A percentile compares a stretch with the other conserved stretches of the same genome.
phyloP scores from a whole-genome alignment of 2,113 vertebrate genomes.

The Triplophysa siluroides region DNA sequence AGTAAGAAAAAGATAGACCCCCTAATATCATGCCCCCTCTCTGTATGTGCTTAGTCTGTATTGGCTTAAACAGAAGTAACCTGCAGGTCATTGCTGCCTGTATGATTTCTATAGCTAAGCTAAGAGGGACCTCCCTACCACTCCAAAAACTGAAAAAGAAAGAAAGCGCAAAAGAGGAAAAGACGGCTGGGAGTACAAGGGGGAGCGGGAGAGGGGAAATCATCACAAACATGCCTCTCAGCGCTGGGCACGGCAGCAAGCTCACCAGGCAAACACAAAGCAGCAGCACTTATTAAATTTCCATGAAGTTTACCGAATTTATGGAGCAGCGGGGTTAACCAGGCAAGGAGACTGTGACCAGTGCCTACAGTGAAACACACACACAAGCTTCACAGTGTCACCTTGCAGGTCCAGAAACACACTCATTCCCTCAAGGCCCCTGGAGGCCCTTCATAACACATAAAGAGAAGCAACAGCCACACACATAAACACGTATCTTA shows the following conservation, averaged over 20 bases:
- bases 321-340: conserved; percentile 50
- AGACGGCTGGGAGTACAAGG: conserved; percentile 11
- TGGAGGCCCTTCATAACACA: conserved; percentile 29
- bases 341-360: conserved; percentile 67
- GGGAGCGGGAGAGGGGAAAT: conserved; percentile 65
- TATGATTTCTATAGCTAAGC: conserved; percentile 65
- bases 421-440: conserved; percentile 16
- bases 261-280: conserved; percentile 76
- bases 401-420: conserved; percentile 4
- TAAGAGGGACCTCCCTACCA: conserved; percentile 69
- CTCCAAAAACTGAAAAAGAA: conserved; percentile 57
- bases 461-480: conserved; percentile 16
- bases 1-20: conserved; percentile 73
- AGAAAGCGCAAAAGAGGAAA: conserved; percentile 12
- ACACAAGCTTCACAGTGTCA: conserved; percentile 43
- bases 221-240: conserved; percentile 72
- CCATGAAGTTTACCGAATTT: conserved; percentile 81
- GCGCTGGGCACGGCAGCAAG: conserved; percentile 61
- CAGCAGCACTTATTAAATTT: conserved; percentile 78
- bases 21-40: conserved; percentile 75
- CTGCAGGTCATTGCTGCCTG: conserved; percentile 67
- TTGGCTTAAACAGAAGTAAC: conserved; percentile 72
- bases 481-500: conserved; percentile 10
- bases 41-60: conserved; percentile 71
- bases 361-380: conserved; percentile 48